A percentile compares a stretch with the other conserved stretches of the same genome.
Conservation (phyloP, 2,113 vertebrate genomes). For the Calidris pugnax region DNA sequence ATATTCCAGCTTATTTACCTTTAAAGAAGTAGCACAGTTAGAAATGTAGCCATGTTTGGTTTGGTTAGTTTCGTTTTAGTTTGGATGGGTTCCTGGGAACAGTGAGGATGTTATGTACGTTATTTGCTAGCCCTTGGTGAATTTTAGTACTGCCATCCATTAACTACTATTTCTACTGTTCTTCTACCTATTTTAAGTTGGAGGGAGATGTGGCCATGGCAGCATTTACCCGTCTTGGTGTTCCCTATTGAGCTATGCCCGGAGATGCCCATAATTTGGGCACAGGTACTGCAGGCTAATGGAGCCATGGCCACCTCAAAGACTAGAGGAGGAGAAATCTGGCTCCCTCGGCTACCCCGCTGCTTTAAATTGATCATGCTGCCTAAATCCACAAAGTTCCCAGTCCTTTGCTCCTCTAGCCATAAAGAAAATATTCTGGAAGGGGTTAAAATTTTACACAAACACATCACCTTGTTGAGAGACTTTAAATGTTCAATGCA, state of each 20-base stretch:
- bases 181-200: neutral
- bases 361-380: neutral
- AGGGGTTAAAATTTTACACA: neutral
- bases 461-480: neutral
- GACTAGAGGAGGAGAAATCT: neutral
- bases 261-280: neutral
- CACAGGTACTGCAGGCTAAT: neutral
- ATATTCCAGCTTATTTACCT: neutral
- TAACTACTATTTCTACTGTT: neutral
- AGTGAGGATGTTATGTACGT: accelerated
- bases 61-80: neutral
- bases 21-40: neutral
- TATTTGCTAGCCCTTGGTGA: neutral
- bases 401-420: neutral
- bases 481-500: neutral
- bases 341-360: neutral
- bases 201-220: neutral
- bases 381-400: neutral
- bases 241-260: neutral
- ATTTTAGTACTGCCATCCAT: neutral
- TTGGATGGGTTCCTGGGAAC: neutral
- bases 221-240: neutral
- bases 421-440: neutral
- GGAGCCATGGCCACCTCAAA: accelerated
- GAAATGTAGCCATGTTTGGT: neutral